phyloP scores from a whole-genome alignment of 1,140 invertebrate species.

The Calephelis nemesis region DNA sequence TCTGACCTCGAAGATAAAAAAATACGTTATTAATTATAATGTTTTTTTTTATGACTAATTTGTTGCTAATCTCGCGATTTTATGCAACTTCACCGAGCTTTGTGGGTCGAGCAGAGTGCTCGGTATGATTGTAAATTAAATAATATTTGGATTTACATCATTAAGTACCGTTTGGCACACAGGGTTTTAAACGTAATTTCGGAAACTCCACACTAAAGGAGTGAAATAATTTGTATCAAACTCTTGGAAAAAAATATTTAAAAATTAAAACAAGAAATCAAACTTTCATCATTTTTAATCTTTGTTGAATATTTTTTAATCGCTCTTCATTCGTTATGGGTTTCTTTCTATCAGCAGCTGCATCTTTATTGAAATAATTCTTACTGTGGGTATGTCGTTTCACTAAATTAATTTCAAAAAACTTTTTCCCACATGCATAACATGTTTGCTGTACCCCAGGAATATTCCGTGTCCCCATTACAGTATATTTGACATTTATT shows the following conservation, averaged over 20 bases:
- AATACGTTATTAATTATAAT: too few species aligned
- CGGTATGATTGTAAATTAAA: too few species aligned
- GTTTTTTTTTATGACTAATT: too few species aligned
- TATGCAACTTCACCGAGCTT: too few species aligned
- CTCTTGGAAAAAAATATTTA: not conserved
- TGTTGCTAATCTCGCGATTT: too few species aligned
- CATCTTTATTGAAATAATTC: not conserved
- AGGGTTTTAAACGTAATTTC: too few species aligned
- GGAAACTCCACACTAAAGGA: too few species aligned
- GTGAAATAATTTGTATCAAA: too few species aligned
- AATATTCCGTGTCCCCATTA: constrained; percentile 9
- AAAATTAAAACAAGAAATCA: constrained; percentile 31
- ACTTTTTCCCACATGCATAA: constrained; percentile 28
- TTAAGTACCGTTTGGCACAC: too few species aligned
- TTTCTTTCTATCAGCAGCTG: not conserved
- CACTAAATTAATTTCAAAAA: constrained; percentile 30
- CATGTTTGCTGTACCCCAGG: constrained; percentile 25
- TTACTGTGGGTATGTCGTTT: constrained; percentile 17
- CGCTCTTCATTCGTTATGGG: constrained; percentile 33
- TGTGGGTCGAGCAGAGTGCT: too few species aligned
- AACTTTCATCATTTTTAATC: constrained; percentile 42
- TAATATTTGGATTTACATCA: too few species aligned
- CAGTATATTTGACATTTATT: constrained; percentile 23
- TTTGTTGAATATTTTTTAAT: constrained; percentile 39
- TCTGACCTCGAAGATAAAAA: too few species aligned